phyloP scores from a whole-genome alignment of 2,888 invertebrate species.

The Machimus atricapillus region DNA sequence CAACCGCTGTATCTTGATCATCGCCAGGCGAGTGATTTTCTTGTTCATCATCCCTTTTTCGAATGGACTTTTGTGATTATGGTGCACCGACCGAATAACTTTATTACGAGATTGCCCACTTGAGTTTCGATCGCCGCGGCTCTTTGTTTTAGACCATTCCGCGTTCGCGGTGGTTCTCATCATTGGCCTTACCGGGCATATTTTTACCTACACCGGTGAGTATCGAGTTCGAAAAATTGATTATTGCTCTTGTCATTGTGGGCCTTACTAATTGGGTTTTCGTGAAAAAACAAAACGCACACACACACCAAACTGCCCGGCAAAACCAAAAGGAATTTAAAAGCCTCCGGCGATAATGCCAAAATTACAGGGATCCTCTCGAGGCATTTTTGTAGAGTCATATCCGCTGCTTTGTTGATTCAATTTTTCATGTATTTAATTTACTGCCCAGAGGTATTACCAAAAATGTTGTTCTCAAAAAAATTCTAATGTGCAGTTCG shows the following conservation, averaged over 20 bases:
- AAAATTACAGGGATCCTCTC: slow-evolving; percentile 21
- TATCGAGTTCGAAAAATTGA: slow-evolving; percentile 22
- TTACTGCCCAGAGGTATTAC: background rate
- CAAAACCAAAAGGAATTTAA: slow-evolving; percentile 29
- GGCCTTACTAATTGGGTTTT: slow-evolving; percentile 37
- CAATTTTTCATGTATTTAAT: background rate
- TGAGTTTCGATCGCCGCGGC: background rate
- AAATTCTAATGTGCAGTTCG: background rate
- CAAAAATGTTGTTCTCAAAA: background rate
- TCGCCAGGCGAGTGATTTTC: slow-evolving; percentile 28
- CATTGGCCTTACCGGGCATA: slow-evolving; percentile 31
- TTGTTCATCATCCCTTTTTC: slow-evolving; percentile 38
- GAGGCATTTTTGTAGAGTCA: slow-evolving; percentile 20
- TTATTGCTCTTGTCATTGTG: slow-evolving; percentile 34
- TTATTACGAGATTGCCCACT: slow-evolving; percentile 36
- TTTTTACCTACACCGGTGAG: slow-evolving; percentile 9
- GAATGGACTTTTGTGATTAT: slow-evolving; percentile 37
- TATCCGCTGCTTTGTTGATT: slow-evolving; percentile 13
- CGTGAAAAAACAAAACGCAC: background rate
- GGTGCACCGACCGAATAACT: slow-evolving; percentile 39
- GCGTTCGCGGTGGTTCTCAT: slow-evolving; percentile 14
- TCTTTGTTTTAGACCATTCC: slow-evolving; percentile 19
- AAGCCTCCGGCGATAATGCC: slow-evolving; percentile 23
- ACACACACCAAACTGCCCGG: background rate
- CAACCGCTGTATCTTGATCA: slow-evolving; percentile 32